Evolutionary conservation across 2,113 vertebrate species (phyloP).

Genomic region (Myodes glareolus): DNA sequence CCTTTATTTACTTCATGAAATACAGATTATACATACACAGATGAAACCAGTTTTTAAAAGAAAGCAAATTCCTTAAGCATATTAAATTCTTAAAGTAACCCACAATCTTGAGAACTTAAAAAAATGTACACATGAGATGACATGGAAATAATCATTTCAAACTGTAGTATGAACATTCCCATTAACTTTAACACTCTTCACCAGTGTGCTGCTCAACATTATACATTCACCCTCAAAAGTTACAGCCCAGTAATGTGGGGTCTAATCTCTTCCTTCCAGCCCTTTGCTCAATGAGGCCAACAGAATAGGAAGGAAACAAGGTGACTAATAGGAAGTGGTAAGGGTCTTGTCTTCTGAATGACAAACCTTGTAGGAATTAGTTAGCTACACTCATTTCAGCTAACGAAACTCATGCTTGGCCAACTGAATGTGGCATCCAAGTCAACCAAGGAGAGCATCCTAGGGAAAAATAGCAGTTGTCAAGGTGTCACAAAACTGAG

Average conservation of each 20-base stretch:
- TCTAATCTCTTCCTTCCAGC: background rate
- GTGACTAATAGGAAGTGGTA: background rate
- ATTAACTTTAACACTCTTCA: background rate
- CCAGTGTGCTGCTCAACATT: background rate
- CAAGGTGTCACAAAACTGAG: too few relatives aligned
- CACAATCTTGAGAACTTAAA: background rate
- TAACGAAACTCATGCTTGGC: background rate
- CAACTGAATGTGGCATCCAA: background rate
- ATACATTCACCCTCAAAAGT: background rate
- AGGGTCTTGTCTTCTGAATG: background rate
- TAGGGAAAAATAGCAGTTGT: background rate
- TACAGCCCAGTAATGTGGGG: background rate
- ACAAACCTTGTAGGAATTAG: background rate
- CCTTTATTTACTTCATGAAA: background rate
- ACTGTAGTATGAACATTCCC: background rate
- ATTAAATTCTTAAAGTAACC: background rate
- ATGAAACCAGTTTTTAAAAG: background rate
- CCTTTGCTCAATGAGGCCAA: background rate
- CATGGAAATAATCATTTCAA: background rate
- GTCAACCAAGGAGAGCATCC: background rate
- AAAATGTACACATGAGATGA: background rate
- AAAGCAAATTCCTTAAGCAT: background rate
- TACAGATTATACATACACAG: background rate
- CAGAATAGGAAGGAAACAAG: background rate
- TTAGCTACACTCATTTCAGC: background rate